A percentile compares a stretch with the other conserved stretches of the same genome.
These are phyloP conservation scores for Aporrectodea caliginosa DNA, from an alignment of 1,140 invertebrate genomes.

Conservation along the genomic window DNA sequence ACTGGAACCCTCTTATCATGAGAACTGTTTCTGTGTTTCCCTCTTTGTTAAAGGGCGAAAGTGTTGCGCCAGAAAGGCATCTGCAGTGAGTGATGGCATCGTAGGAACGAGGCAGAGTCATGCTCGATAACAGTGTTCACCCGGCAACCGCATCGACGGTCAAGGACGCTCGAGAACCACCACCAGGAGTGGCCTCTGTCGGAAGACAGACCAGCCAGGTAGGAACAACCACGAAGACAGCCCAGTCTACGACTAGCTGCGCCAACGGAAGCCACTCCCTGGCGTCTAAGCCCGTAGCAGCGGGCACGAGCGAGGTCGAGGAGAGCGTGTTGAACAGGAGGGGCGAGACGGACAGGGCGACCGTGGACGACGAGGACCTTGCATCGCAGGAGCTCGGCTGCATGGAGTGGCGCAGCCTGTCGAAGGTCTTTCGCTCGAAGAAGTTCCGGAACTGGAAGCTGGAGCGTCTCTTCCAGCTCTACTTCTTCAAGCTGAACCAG, in stretches of 20 bases:
- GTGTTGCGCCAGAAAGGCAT: no score
- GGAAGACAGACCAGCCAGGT: neutral
- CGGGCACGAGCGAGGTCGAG: neutral
- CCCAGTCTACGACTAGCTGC: neutral
- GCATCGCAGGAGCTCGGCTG: constrained; percentile 12
- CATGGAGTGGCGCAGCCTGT: constrained; percentile 29
- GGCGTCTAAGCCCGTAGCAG: neutral
- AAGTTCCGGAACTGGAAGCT: constrained; percentile 54
- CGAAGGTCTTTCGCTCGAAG: constrained; percentile 42
- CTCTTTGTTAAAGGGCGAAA: no score
- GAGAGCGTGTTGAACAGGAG: neutral
- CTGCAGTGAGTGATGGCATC: neutral
- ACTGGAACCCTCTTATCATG: no score
- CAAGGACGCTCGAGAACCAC: no score
- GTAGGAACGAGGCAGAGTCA: neutral
- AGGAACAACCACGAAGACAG: neutral
- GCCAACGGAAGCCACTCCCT: neutral
- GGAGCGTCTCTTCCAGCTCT: constrained; percentile 84
- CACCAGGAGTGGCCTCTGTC: no score
- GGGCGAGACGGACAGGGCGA: neutral
- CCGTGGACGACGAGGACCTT: neutral
- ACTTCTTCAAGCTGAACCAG: constrained; percentile 88
- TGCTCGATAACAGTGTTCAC: neutral
- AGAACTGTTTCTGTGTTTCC: no score
- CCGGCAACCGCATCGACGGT: neutral